These are phyloP conservation scores for Piscicola geometra DNA, from an alignment of 2,888 invertebrate genomes.

Conservation along the genomic window DNA sequence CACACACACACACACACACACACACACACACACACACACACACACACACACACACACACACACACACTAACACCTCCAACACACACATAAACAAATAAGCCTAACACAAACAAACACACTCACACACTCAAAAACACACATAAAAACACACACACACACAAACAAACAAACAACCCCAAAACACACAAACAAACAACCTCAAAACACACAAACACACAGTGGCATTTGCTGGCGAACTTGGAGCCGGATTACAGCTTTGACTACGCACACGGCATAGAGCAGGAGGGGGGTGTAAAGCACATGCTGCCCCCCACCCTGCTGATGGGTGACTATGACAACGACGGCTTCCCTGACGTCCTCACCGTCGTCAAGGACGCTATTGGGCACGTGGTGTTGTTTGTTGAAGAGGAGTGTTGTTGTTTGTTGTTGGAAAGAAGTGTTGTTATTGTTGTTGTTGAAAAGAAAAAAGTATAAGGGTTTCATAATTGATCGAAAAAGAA, in stretches of 20 bases:
- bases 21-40: conserved; percentile 17
- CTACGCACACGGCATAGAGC: background rate
- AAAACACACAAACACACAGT: conserved; percentile 29
- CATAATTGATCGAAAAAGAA: background rate
- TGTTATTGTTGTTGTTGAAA: background rate
- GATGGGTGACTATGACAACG: conserved; percentile 89
- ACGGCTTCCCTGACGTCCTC: conserved; percentile 87
- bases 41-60: conserved; percentile 6
- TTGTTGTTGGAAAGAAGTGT: background rate
- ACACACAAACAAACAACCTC: background rate
- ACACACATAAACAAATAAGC: no score
- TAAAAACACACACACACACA: conserved; percentile 9
- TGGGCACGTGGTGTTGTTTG: background rate
- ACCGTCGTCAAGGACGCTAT: conserved; percentile 60
- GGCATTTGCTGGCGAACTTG: conserved; percentile 13
- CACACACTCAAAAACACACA: conserved; percentile 5
- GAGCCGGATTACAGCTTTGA: background rate
- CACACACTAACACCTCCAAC: background rate
- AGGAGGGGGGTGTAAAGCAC: conserved; percentile 23
- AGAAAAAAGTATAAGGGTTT: background rate
- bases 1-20: conserved; percentile 14
- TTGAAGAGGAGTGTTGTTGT: no score
- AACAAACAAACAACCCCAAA: background rate
- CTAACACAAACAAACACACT: background rate
- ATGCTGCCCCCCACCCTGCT: conserved; percentile 64